Evolutionary conservation across 2,888 invertebrate genomes (phyloP).

Genomic region (Melangyna quadrimaculata): DNA sequence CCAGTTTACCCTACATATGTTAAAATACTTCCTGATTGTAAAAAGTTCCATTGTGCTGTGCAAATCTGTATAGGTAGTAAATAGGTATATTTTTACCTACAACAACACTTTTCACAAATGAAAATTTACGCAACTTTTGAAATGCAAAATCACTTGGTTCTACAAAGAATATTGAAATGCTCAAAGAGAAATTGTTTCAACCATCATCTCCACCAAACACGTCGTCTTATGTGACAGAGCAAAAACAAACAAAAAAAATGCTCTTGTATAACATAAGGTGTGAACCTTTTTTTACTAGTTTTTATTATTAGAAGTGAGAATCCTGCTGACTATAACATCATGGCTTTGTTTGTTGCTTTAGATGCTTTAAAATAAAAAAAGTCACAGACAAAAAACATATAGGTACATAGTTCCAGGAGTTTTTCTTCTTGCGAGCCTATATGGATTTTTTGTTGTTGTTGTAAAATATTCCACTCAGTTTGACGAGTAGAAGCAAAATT

Average conservation of each 20-base stretch:
- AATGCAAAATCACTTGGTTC: neutral
- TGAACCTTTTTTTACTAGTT: neutral
- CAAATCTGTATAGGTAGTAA: neutral
- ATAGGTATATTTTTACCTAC: neutral
- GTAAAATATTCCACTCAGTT: conserved; percentile 26
- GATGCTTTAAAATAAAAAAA: conserved; percentile 7
- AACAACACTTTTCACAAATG: neutral
- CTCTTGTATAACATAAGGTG: neutral
- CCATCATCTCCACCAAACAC: neutral
- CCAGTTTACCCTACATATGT: too few species aligned
- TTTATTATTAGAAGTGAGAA: neutral
- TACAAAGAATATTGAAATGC: neutral
- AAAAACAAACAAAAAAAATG: neutral
- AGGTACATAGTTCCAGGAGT: neutral
- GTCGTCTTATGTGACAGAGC: neutral
- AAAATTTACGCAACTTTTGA: neutral
- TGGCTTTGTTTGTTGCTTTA: neutral
- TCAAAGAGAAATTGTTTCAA: neutral
- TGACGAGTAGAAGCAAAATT: conserved; percentile 43
- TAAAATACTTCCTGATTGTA: neutral
- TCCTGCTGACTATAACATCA: neutral
- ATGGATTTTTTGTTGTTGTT: neutral
- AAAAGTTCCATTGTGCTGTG: neutral
- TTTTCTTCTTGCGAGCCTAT: neutral
- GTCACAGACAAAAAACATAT: conserved; percentile 35